Evolutionary conservation across 2,888 invertebrate genomes (phyloP), one percentile per base, ranked within the genome.

Genomic region (Ophion ventricosus): DNA sequence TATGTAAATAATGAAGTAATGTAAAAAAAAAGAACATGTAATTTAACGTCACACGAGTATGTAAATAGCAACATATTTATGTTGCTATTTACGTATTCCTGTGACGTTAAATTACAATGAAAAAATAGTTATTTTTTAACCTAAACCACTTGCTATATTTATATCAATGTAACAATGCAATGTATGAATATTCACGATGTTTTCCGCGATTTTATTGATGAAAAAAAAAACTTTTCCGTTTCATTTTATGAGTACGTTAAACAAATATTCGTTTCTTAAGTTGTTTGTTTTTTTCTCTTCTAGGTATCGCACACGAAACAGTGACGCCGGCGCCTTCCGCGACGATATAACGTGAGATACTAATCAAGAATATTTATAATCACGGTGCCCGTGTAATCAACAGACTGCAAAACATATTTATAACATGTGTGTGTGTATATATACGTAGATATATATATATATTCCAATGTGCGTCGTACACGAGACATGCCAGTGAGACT

Each of bases 271-370:
- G 43, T n/a, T 11, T 14, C 35, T 56, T 20, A 23, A 57, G 59
- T 59, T 8, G 23, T 85, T 76, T 75, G 67, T 63, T 70, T 83
- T 87, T 85, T 77, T 70, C 29, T 86, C 83, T 80, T n/a, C 49
- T 85, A 90, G 90, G 90, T 90, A 80, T 89, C 90, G 29, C 88
- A 87, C 79, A 87, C 89, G 61, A 88, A 87, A 76, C 88, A 88
- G 82, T 90, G 88, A 90, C 80, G 85, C 26, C 23, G 72, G 72
- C 56, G n/a, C 10, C 20, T 54, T 76, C 40, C 14, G 57, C 56
- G 11, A 23, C 56, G 40, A 64, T 29, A 35, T 59, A 70, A 66
- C 66, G 77, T 43, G 77, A 82, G 72, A 75, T 57, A 54, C 73
- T 17, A 29, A 69, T 40, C 20, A 54, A 49, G 29, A 78, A 80